A percentile compares a stretch with the other conserved stretches of the same genome.
These are phyloP conservation scores for Cydia strobilella DNA, from an alignment of 1,140 invertebrate species.

Conservation along the genomic window DNA sequence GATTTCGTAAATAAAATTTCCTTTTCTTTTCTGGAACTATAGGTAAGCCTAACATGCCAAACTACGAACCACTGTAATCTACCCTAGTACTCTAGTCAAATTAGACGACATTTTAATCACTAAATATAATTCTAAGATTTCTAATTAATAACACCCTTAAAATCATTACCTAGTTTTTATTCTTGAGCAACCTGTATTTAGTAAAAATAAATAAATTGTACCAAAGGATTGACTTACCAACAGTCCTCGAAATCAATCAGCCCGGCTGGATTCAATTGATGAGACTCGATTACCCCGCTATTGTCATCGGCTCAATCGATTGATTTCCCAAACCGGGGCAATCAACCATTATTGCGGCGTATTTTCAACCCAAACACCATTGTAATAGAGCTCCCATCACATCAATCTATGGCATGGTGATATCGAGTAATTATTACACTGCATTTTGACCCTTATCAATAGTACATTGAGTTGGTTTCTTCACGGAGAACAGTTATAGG, in stretches of 20 bases:
- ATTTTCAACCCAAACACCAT: not conserved
- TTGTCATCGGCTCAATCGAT: slow-evolving; percentile 64
- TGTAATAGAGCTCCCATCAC: not conserved
- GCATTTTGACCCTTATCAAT: not conserved
- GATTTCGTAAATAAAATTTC: no score
- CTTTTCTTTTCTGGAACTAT: no score
- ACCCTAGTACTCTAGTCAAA: no score
- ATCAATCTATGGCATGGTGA: not conserved
- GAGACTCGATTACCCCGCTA: slow-evolving; percentile 50
- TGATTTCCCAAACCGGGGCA: slow-evolving; percentile 35
- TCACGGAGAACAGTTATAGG: not conserved
- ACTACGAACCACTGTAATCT: no score
- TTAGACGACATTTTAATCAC: no score
- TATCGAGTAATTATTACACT: not conserved
- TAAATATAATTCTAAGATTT: no score
- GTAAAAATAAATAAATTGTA: not conserved
- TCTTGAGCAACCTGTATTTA: not conserved
- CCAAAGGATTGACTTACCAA: not conserved
- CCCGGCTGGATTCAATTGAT: slow-evolving; percentile 49
- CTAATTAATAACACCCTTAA: no score
- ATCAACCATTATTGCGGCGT: not conserved
- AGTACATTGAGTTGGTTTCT: not conserved
- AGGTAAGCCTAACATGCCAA: no score
- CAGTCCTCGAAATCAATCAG: not conserved
- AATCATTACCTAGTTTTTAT: no score